Conservation (phyloP, 2,797 vertebrate genomes). For the Percopsis omiscomaycus region DNA sequence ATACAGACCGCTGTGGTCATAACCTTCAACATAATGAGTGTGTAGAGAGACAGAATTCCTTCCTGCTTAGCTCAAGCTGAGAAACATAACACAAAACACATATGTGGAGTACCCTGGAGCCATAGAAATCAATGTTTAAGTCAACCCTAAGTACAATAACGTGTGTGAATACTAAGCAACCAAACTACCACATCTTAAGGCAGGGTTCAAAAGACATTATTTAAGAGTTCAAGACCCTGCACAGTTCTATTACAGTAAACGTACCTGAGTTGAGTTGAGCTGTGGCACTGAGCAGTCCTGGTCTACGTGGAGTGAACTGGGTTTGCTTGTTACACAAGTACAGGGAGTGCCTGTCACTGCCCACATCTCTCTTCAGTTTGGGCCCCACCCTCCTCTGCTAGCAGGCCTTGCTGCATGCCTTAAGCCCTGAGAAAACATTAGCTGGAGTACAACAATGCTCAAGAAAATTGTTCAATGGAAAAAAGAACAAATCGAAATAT, state of each 20-base stretch:
- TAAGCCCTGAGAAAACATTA: neutral
- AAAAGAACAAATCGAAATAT: neutral
- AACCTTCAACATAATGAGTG: neutral
- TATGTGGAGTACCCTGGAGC: neutral
- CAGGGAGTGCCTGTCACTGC: constrained; percentile 27
- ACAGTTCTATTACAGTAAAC: constrained; percentile 11
- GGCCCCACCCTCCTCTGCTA: constrained; percentile 62
- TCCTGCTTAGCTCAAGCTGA: neutral
- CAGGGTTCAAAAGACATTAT: too few species aligned
- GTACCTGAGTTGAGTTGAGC: constrained; percentile 66
- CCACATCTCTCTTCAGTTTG: constrained; percentile 31
- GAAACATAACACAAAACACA: neutral
- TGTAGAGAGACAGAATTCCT: neutral
- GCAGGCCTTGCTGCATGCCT: constrained; percentile 7
- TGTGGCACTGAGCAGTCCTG: constrained; percentile 51
- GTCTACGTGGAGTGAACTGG: constrained; percentile 43
- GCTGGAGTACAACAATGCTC: neutral
- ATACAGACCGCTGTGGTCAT: constrained; percentile 23
- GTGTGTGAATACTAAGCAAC: too few species aligned
- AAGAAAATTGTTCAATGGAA: neutral
- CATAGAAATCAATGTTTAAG: neutral
- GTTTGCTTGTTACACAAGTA: constrained; percentile 66
- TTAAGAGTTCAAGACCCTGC: too few species aligned
- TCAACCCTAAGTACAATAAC: neutral
- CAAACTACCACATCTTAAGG: too few species aligned